Percentiles rank a stretch among this genome's conserved stretches.
phyloP scores from a whole-genome alignment of 2,888 invertebrate genomes.

The Keiferia lycopersicella region DNA sequence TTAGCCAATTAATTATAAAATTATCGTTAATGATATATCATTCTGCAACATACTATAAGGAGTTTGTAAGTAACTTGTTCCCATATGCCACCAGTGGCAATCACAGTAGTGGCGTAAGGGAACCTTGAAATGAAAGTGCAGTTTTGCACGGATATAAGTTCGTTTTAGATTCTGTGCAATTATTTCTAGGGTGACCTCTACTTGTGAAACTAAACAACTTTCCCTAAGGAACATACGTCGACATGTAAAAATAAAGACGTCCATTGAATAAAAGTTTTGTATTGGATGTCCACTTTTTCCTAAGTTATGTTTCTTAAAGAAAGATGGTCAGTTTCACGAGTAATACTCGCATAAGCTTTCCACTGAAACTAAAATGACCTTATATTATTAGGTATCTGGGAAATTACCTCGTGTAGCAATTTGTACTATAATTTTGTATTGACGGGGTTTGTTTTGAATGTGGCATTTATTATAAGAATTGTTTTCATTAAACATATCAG shows the following conservation, averaged over 20 bases:
- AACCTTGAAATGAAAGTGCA: no score
- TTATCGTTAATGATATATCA: background rate
- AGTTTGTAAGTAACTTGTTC: background rate
- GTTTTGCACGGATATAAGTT: no score
- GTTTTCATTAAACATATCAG: conserved; percentile 24
- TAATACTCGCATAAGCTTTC: no score
- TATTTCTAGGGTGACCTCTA: background rate
- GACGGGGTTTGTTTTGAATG: conserved; percentile 19
- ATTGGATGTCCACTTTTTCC: background rate
- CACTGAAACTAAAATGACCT: no score
- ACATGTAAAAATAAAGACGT: background rate
- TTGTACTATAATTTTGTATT: conserved; percentile 22
- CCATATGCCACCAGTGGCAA: no score
- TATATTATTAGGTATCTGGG: background rate
- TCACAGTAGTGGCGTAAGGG: no score
- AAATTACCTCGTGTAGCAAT: conserved; percentile 19
- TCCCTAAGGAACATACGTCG: no score
- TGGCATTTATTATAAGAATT: conserved; percentile 31
- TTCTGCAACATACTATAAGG: background rate
- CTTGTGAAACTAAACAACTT: background rate
- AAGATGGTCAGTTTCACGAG: no score
- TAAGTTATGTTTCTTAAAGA: background rate
- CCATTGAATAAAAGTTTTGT: background rate
- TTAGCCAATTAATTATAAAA: conserved; percentile 22
- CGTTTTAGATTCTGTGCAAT: background rate